Percentiles rank a stretch among this genome's conserved stretches.
Evolutionary conservation across 2,113 vertebrate genomes (phyloP).

Genomic region (Ovibos moschatus): DNA sequence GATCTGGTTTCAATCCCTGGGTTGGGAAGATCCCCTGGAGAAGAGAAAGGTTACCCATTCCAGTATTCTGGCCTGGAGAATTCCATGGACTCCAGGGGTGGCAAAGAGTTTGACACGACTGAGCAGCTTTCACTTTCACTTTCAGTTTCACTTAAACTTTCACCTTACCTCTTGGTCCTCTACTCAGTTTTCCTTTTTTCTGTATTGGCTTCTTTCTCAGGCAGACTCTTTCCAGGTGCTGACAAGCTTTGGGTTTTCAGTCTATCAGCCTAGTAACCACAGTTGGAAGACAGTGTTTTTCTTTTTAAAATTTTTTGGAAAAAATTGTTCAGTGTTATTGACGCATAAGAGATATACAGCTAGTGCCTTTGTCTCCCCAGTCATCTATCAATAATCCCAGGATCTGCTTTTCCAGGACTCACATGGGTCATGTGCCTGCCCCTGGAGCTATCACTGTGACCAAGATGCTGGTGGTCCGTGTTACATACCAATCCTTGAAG

Average conservation of each 20-base stretch:
- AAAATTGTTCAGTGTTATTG: background rate
- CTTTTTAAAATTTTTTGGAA: background rate
- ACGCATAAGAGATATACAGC: background rate
- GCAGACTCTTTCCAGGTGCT: background rate
- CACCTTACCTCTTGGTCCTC: background rate
- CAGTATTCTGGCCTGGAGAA: background rate
- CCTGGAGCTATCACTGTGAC: background rate
- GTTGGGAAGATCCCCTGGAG: background rate
- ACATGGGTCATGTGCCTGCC: background rate
- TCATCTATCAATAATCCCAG: background rate
- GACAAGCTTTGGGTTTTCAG: background rate
- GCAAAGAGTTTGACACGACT: rapidly evolving
- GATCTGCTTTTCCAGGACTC: background rate
- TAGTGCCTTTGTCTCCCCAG: background rate
- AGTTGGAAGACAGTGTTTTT: background rate
- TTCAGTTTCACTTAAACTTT: no score
- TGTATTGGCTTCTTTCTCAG: background rate
- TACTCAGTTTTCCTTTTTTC: background rate
- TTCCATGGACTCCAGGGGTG: background rate
- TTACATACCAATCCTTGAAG: background rate
- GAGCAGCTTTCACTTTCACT: background rate
- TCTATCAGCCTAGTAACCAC: background rate
- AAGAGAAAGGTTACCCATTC: background rate
- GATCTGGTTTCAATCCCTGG: background rate
- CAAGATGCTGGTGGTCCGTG: rapidly evolving